Base-by-base conservation (phyloP, 2,113 vertebrate species). In the Rhinoderma darwinii region DNA sequence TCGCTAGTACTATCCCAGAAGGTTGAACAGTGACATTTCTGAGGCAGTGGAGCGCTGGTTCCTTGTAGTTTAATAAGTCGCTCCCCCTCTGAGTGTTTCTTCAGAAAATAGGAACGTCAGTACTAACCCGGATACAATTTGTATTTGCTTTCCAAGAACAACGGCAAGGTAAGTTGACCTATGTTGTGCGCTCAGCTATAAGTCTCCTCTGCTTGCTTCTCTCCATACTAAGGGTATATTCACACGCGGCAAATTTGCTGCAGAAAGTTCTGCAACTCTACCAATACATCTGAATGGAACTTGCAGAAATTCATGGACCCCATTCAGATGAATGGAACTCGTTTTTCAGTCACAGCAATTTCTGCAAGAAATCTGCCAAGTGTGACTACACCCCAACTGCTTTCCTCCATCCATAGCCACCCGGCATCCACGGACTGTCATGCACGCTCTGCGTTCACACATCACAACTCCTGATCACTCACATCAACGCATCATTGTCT, bases 401-500 rank as follows among this genome's bases (percentile, higher is more conserved):
- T 44, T 35, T 22, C 2, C 5, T 56, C 32, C 68, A 59, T 84
- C 44, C 35, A 22, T 54, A 12, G 78, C 27, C n/a, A n/a, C n/a
- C 18, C 75, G 30, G 10, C 3, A 30, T 5, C 44, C 54, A n/a
- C 2, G 12, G 18, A 41, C 61, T 12, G 10, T 84, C 83, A 76
- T 84, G 73, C 73, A 75, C 50, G 54, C 72, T 74, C 30, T 75
- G 63, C 37, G 35, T 75, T 41, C 50, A 27, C 30, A 75, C 66
- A 54, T 70, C 50, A n/a, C 30, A 50, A 20, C 30, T 20, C 12
- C 17, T 27, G 37, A 14, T 41, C 81, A 50, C 41, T 30, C 20
- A 27, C 39, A 18, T 44, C n/a, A 41, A 43, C 14, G 15, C 56
- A 30, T 47, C 80, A 82, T n/a, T 8, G 80, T 61, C 25, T 66